These are phyloP conservation scores for Pseudachorutes palmiensis DNA, from an alignment of 1,140 invertebrate species.

Conservation along the genomic window DNA sequence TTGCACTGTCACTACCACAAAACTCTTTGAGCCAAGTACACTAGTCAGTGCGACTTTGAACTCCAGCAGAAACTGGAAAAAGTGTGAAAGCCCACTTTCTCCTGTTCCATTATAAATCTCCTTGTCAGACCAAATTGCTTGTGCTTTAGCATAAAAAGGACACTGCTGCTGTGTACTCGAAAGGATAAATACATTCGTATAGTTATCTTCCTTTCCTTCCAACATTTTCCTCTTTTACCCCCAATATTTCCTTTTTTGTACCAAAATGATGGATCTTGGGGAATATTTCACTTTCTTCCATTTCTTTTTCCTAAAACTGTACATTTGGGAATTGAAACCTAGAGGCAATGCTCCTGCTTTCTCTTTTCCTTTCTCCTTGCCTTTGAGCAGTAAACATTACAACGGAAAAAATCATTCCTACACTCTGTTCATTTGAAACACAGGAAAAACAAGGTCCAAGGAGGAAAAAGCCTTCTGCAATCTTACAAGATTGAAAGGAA, in stretches of 20 bases:
- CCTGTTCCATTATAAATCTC: not conserved
- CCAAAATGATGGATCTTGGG: not conserved
- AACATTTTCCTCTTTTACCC: not conserved
- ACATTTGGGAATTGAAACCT: conserved; percentile 1
- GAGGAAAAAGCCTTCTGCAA: too few relatives aligned
- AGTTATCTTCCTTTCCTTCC: not conserved
- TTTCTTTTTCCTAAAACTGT: not conserved
- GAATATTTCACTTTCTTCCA: conserved; percentile 2
- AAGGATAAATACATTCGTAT: not conserved
- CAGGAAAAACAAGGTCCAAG: not conserved
- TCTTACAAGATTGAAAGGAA: too few relatives aligned
- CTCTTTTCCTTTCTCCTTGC: not conserved
- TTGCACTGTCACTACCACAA: not conserved
- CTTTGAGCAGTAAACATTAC: not conserved
- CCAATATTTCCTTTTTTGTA: not conserved
- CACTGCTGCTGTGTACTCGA: not conserved
- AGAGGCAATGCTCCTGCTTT: not conserved
- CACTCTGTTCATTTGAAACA: not conserved
- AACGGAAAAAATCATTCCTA: not conserved
- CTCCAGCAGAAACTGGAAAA: not conserved
- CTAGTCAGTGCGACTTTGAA: not conserved
- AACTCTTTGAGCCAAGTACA: not conserved
- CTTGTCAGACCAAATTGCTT: conserved; percentile 3
- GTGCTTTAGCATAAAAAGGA: not conserved
- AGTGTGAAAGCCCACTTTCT: not conserved